Evolutionary conservation across 2,113 vertebrate species (phyloP), one percentile per base, ranked within the genome.

Genomic region (Carlito syrichta): DNA sequence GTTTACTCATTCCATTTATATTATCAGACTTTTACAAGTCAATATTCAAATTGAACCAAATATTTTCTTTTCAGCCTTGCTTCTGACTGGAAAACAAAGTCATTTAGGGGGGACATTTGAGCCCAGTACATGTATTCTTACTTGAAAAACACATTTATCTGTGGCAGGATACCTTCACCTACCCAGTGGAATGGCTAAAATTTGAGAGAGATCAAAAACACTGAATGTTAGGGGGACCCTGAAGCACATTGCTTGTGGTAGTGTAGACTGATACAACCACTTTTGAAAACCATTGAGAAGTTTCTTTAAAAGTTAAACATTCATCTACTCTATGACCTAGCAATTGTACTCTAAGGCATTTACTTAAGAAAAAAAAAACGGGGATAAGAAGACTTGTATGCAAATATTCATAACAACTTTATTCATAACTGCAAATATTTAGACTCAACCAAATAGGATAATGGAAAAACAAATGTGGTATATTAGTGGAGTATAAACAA

Each of bases 11-110:
- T 17, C 35, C 7, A 35, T 62, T 58, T 78, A 22, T n/a, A 82
- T 87, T 82, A 56, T 38, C 27, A 73, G 32, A 68, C 16, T 79
- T 96, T 73, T 43, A 71, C 35, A 81, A 69, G 20, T 68, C 45
- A 84, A 5, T 35, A 40, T 58, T 66, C 73, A 94, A 82, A 62
- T 73, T 30, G 86, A 30, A 32, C 32, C 35, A 32, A 85, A 77
- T 58, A 32, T 56, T 86, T 20, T 83, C 25, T 69, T 4, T 8
- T 22, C 32, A 52, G 12, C 50, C 32, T 86, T 89, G 30, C 8
- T 71, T 93, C 69, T 86, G 27, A 7, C 60, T 96, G 11, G 56
- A 54, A 88, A 77, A 86, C 56, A 68, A 76, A 56, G 25, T 58
- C 4, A 81, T 32, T 78, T 78, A 52, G 1, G 82, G n/a, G 45